Conservation (phyloP, 2,797 vertebrate species). For the Taenioides sp. region DNA sequence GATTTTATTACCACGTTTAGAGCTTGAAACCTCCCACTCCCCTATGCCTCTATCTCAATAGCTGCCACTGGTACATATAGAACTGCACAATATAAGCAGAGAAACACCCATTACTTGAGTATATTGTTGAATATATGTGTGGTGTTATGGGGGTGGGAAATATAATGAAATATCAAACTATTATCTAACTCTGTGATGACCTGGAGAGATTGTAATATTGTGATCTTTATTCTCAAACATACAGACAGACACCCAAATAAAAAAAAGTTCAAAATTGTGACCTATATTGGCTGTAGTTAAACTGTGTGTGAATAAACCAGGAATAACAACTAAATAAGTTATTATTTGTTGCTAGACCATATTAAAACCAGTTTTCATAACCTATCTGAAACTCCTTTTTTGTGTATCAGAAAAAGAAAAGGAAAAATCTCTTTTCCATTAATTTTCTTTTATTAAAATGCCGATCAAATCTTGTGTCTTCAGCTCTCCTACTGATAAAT, state of each 20-base stretch:
- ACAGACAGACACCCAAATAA: too few relatives aligned
- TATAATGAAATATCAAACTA: not conserved
- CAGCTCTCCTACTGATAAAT: not conserved
- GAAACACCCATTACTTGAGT: not conserved
- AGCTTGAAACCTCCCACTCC: not conserved
- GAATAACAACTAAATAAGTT: too few relatives aligned
- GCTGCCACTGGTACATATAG: not conserved
- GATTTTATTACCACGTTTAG: conserved; percentile 10
- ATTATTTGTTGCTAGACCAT: too few relatives aligned
- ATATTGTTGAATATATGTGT: not conserved
- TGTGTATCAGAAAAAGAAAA: too few relatives aligned
- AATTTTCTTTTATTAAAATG: conserved; percentile 32
- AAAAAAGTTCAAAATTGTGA: too few relatives aligned
- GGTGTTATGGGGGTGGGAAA: not conserved
- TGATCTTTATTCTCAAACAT: not conserved
- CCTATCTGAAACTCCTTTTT: too few relatives aligned
- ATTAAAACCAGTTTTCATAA: too few relatives aligned
- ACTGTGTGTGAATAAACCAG: too few relatives aligned
- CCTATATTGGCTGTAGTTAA: too few relatives aligned
- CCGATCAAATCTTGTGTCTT: conserved; percentile 20
- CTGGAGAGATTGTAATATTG: not conserved
- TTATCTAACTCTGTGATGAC: not conserved
- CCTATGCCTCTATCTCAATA: not conserved
- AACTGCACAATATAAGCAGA: not conserved
- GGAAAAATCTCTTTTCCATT: conserved; percentile 37